Evolutionary conservation across 2,888 invertebrate genomes (phyloP).

Genomic region (Alitta virens): DNA sequence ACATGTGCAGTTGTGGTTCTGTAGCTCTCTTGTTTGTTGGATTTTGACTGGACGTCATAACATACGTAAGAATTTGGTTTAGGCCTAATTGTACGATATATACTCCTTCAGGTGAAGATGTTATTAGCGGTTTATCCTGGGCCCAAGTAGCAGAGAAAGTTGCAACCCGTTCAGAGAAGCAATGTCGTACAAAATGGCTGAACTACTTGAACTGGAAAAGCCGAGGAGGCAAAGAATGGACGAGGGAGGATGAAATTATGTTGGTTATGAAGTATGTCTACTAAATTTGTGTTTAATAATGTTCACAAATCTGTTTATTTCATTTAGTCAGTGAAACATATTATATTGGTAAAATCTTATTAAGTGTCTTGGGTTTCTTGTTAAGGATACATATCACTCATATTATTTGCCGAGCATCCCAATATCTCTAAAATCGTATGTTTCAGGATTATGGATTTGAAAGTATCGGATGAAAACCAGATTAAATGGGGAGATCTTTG

Average conservation of each 20-base stretch:
- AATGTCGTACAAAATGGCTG: conserved; percentile 61
- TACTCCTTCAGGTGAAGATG: conserved; percentile 55
- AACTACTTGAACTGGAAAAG: conserved; percentile 61
- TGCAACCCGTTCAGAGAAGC: conserved; percentile 58
- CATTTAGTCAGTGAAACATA: too few species aligned
- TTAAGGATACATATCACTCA: too few species aligned
- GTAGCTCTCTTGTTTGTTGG: too few species aligned
- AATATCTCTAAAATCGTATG: too few species aligned
- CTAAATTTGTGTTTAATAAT: not conserved
- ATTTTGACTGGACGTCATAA: too few species aligned
- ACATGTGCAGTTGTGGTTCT: too few species aligned
- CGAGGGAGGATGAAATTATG: conserved; percentile 57
- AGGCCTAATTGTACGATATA: too few species aligned
- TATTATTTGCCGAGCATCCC: too few species aligned
- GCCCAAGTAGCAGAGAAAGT: conserved; percentile 57
- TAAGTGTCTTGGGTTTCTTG: not conserved
- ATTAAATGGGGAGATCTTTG: conserved; percentile 58
- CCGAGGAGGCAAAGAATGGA: conserved; percentile 58
- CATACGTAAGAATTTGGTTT: too few species aligned
- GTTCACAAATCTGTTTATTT: not conserved
- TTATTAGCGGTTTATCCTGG: conserved; percentile 58
- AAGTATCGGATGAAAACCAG: conserved; percentile 55
- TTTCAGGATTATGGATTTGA: conserved; percentile 48
- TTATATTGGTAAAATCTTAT: not conserved
- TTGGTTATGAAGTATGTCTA: conserved; percentile 54